phyloP scores from a whole-genome alignment of 2,113 vertebrate species.

The Candoia aspera region DNA sequence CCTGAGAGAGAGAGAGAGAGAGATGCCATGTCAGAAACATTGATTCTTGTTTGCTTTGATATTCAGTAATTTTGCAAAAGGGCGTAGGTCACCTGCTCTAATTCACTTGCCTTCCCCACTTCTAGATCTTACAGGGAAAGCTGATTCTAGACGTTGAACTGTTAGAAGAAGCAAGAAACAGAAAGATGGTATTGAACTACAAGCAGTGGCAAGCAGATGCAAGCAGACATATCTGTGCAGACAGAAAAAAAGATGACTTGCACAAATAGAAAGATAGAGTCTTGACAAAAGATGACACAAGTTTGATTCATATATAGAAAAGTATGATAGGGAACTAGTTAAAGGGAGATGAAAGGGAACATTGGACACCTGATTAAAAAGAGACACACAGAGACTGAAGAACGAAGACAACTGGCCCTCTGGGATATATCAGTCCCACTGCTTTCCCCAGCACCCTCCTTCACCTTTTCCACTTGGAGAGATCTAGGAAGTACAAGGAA shows the following conservation, averaged over 20 bases:
- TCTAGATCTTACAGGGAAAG: neutral
- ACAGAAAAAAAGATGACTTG: neutral
- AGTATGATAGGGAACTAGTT: neutral
- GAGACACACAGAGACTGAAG: too few species aligned
- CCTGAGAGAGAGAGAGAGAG: too few species aligned
- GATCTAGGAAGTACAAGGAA: neutral
- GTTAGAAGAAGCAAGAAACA: neutral
- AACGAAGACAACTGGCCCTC: neutral
- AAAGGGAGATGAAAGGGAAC: neutral
- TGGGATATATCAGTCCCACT: neutral
- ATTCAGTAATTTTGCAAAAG: neutral
- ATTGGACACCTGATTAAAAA: neutral
- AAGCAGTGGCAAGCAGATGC: neutral
- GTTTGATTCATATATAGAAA: neutral
- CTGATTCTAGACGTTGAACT: neutral
- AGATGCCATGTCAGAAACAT: too few species aligned
- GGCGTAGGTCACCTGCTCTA: neutral
- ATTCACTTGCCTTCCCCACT: neutral
- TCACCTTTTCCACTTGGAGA: neutral
- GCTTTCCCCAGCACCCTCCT: neutral
- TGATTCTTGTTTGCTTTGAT: too few species aligned
- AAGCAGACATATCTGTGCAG: neutral
- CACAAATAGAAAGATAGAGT: neutral
- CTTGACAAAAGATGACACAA: neutral
- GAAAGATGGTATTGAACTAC: neutral